phyloP scores from a whole-genome alignment of 2,888 invertebrate genomes.

The Dimorphilus gyrociliatus region DNA sequence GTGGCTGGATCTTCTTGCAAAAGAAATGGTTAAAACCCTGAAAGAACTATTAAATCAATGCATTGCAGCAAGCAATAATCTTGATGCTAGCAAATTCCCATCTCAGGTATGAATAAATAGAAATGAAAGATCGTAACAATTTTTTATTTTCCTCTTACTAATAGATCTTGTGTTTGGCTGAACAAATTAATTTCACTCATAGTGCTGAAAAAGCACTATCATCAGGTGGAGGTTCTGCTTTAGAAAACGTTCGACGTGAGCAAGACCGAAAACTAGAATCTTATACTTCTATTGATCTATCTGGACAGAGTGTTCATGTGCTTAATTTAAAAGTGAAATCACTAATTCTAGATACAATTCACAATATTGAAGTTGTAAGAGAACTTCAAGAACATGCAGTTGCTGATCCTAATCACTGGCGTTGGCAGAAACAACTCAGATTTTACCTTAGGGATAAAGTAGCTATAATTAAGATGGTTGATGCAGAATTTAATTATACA shows the following conservation, averaged over 20 bases:
- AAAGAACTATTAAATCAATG: slow-evolving; percentile 51
- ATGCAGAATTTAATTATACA: slow-evolving; percentile 82
- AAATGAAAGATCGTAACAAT: not conserved
- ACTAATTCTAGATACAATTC: slow-evolving; percentile 77
- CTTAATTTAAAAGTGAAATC: slow-evolving; percentile 73
- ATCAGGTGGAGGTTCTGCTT: slow-evolving; percentile 43
- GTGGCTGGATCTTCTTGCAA: slow-evolving; percentile 60
- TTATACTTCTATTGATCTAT: slow-evolving; percentile 35
- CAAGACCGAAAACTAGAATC: slow-evolving; percentile 37
- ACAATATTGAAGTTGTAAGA: slow-evolving; percentile 67
- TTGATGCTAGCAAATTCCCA: slow-evolving; percentile 50
- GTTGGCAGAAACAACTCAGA: slow-evolving; percentile 85
- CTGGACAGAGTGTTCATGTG: slow-evolving; percentile 38
- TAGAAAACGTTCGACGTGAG: slow-evolving; percentile 27
- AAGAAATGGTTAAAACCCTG: slow-evolving; percentile 62
- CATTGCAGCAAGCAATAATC: too few species aligned
- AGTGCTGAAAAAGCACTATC: slow-evolving; percentile 63
- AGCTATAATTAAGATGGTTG: slow-evolving; percentile 68
- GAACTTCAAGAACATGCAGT: slow-evolving; percentile 51
- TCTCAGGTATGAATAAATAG: slow-evolving; percentile 44
- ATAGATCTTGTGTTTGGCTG: slow-evolving; percentile 61
- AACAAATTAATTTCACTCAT: slow-evolving; percentile 66
- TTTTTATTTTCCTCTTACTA: too few species aligned
- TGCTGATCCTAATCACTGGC: slow-evolving; percentile 58
- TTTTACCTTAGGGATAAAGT: slow-evolving; percentile 40